Evolutionary conservation across 2,113 vertebrate species (phyloP).

Genomic region (Mus spicilegus): DNA sequence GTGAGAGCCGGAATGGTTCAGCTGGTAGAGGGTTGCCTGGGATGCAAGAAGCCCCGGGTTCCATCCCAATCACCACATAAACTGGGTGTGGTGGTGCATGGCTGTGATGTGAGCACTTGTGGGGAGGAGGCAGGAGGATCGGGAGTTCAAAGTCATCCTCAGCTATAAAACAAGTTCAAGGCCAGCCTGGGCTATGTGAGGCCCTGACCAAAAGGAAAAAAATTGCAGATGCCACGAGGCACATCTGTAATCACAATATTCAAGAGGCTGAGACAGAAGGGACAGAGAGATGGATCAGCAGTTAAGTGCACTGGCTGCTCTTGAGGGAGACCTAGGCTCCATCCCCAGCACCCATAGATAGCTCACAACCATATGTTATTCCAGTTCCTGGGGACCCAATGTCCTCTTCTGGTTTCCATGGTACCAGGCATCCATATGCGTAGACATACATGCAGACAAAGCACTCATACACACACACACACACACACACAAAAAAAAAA

Average conservation of each 20-base stretch:
- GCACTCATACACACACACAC: not conserved
- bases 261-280: not conserved
- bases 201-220: not conserved
- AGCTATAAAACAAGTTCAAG: not conserved
- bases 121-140: not conserved
- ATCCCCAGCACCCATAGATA: not conserved
- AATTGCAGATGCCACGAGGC: not conserved
- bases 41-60: not conserved
- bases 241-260: not conserved
- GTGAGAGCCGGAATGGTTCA: not conserved
- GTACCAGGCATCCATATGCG: not conserved
- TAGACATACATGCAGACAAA: not conserved
- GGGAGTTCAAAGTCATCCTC: not conserved
- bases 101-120: not conserved
- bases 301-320: not conserved
- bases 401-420: not conserved
- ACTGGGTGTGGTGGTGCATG: not conserved
- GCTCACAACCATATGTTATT: not conserved
- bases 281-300: not conserved
- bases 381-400: not conserved
- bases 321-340: not conserved
- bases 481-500: no score
- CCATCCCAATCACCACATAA: not conserved
- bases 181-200: not conserved
- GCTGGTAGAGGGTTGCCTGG: not conserved